Evolutionary conservation across 2,797 vertebrate species (phyloP).

Genomic region (Selene dorsalis): DNA sequence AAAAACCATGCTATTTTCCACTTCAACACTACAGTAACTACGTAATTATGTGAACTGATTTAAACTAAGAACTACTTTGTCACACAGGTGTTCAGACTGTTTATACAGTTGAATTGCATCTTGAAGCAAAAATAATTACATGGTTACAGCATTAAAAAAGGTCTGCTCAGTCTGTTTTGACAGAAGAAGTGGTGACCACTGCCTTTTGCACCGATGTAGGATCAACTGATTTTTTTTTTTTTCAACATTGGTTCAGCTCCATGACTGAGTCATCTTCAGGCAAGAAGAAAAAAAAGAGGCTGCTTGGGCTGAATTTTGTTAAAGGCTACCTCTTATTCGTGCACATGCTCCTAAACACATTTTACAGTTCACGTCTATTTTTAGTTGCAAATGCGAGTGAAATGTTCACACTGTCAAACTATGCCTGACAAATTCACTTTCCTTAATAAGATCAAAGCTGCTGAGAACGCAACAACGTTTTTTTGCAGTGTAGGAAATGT

Average conservation of each 20-base stretch:
- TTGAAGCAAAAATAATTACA: too few relatives aligned
- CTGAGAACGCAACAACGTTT: background rate
- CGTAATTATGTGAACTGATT: too few relatives aligned
- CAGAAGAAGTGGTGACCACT: too few relatives aligned
- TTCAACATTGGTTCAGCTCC: background rate
- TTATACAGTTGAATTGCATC: too few relatives aligned
- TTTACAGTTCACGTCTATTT: background rate
- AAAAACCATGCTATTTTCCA: too few relatives aligned
- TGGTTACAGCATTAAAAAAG: too few relatives aligned
- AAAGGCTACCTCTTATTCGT: background rate
- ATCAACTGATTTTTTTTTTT: background rate
- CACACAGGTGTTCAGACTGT: too few relatives aligned
- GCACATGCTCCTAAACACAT: background rate
- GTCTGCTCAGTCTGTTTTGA: too few relatives aligned
- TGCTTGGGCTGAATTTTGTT: background rate
- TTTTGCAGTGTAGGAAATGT: background rate
- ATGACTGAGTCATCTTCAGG: background rate
- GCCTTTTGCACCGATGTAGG: too few relatives aligned
- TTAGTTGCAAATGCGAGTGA: background rate
- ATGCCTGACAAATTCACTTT: conserved; percentile 10
- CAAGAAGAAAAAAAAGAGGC: background rate
- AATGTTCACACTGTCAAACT: background rate
- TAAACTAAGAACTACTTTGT: too few relatives aligned
- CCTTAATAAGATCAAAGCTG: conserved; percentile 5
- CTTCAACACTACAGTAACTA: too few relatives aligned